These are phyloP conservation scores for Panorpa germanica DNA, from an alignment of 2,888 invertebrate species.

Conservation along the genomic window DNA sequence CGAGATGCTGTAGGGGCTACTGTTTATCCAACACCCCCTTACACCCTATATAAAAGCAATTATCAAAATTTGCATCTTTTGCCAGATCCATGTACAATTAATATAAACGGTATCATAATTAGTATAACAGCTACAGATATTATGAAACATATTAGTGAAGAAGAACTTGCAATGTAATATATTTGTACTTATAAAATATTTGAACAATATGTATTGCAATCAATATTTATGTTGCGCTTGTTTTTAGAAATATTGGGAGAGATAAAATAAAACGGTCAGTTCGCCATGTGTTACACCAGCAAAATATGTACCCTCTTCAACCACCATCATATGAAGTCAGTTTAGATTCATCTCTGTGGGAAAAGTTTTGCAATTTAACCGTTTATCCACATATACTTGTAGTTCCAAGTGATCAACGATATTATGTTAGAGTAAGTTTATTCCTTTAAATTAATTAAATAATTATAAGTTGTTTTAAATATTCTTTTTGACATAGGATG, in stretches of 20 bases:
- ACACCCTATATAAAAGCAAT: constrained; percentile 30
- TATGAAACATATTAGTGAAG: constrained; percentile 61
- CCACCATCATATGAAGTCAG: constrained; percentile 46
- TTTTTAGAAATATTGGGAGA: constrained; percentile 24
- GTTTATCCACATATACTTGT: constrained; percentile 64
- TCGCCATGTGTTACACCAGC: constrained; percentile 55
- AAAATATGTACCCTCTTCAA: constrained; percentile 64
- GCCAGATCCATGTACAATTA: constrained; percentile 66
- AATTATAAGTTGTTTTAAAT: constrained; percentile 3
- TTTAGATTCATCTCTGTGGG: constrained; percentile 52
- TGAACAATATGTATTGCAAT: constrained; percentile 1
- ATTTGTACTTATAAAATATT: constrained; percentile 5
- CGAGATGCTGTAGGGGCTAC: constrained; percentile 62
- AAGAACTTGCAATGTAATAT: constrained; percentile 53
- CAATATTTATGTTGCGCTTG: constrained; percentile 5
- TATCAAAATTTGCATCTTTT: constrained; percentile 44
- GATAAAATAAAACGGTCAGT: constrained; percentile 63
- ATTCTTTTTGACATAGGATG: constrained; percentile 34
- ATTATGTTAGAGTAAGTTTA: constrained; percentile 52
- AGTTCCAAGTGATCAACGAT: constrained; percentile 67
- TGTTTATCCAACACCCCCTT: constrained; percentile 73
- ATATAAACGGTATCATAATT: constrained; percentile 55
- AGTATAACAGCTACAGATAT: constrained; percentile 70
- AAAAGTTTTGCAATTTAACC: constrained; percentile 48
- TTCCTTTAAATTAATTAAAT: constrained; percentile 1